A percentile compares a stretch with the other conserved stretches of the same genome.
Conservation (phyloP, 2,888 invertebrate genomes). For the Clanis bilineata region DNA sequence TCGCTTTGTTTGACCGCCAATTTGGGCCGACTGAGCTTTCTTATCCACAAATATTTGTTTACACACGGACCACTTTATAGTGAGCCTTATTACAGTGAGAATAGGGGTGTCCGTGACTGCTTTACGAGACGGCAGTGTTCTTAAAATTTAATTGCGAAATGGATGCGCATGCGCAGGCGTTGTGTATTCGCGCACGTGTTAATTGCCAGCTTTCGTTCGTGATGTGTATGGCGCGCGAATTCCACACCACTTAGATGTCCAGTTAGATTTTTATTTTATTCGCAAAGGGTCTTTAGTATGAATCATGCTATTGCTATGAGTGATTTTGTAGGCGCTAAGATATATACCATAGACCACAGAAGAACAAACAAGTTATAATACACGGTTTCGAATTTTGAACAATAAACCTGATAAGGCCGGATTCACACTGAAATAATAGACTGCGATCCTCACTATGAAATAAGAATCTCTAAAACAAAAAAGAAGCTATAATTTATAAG, state of each 20-base stretch:
- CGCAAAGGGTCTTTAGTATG: not conserved
- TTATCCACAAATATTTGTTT: conserved; percentile 37
- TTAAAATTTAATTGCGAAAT: conserved; percentile 72
- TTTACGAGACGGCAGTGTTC: conserved; percentile 35
- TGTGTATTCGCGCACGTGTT: conserved; percentile 69
- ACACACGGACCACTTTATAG: conserved; percentile 28
- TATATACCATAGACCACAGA: not conserved
- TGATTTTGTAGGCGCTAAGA: not conserved
- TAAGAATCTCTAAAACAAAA: no score
- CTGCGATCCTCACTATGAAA: no score
- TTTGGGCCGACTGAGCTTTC: conserved; percentile 60
- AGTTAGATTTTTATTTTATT: conserved; percentile 14
- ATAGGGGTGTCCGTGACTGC: conserved; percentile 31
- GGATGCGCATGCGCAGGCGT: conserved; percentile 48
- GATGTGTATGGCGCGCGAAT: conserved; percentile 67
- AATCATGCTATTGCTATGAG: conserved; percentile 7
- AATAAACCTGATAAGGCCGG: no score
- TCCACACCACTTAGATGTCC: conserved; percentile 40
- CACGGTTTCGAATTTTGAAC: no score
- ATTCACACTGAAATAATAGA: no score
- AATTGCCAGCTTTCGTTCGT: conserved; percentile 62
- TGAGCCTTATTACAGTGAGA: conserved; percentile 30
- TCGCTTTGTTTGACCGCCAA: conserved; percentile 69
- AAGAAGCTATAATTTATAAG: no score
- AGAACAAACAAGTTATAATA: no score